phyloP scores from a whole-genome alignment of 92 coral and sea anemone genomes.

The Zoanthus sansibaricus region DNA sequence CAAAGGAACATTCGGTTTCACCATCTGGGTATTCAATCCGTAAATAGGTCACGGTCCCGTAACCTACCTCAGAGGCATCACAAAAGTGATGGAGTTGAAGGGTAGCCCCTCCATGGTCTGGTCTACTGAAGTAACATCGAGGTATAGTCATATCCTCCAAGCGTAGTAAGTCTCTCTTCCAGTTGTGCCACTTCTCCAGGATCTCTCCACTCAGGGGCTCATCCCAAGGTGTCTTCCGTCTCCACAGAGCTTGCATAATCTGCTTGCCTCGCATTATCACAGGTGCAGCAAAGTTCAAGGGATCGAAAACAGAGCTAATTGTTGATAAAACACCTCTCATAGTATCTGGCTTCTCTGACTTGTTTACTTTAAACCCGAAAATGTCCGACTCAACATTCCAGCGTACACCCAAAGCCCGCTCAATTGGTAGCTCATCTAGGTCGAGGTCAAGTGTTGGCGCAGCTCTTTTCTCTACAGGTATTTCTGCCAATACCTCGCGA shows the following conservation, averaged over 20 bases:
- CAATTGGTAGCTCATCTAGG: slow-evolving; percentile 59
- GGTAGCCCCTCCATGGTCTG: slow-evolving; percentile 29
- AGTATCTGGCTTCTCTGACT: slow-evolving; percentile 56
- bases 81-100: slow-evolving; percentile 23
- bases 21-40: slow-evolving; percentile 61
- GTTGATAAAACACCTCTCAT: slow-evolving; percentile 64
- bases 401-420: slow-evolving; percentile 54
- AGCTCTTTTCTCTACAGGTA: slow-evolving; percentile 52
- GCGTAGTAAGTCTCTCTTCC: slow-evolving; percentile 50
- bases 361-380: slow-evolving; percentile 62
- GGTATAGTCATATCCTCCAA: slow-evolving; percentile 35
- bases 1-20: slow-evolving; percentile 59
- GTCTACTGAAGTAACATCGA: slow-evolving; percentile 53
- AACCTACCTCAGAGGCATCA: not conserved
- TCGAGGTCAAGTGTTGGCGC: slow-evolving; percentile 50
- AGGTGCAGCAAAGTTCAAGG: slow-evolving; percentile 66
- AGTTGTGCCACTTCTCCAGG: slow-evolving; percentile 48
- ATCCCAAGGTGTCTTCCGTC: slow-evolving; percentile 58
- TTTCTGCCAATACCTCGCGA: slow-evolving; percentile 45
- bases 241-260: slow-evolving; percentile 68
- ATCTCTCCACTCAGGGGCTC: slow-evolving; percentile 49
- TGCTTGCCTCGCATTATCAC: slow-evolving; percentile 65
- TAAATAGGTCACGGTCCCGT: slow-evolving; percentile 64
- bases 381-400: slow-evolving; percentile 67
- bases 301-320: slow-evolving; percentile 42